Evolutionary conservation across 2,888 invertebrate genomes (phyloP).

Genomic region (Limnephilus marmoratus): DNA sequence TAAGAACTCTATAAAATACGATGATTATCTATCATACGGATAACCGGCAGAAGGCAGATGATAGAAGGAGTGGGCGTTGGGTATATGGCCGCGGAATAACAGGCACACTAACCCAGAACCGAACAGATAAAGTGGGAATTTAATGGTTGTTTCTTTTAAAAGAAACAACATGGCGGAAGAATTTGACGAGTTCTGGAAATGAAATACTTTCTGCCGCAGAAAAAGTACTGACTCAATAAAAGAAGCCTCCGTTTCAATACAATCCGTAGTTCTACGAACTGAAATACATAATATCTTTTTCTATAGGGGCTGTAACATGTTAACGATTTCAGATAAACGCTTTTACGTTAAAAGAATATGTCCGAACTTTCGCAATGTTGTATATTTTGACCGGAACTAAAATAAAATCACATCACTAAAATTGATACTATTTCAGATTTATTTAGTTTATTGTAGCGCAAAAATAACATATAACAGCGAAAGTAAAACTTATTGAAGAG

Average conservation of each 20-base stretch:
- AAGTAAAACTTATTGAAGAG: too few species aligned
- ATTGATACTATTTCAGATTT: background rate
- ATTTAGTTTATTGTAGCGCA: background rate
- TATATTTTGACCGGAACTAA: background rate
- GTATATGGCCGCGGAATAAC: background rate
- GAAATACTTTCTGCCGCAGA: background rate
- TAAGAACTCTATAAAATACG: slow-evolving; percentile 34
- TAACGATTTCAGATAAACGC: background rate
- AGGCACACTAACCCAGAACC: background rate
- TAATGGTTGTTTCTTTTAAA: slow-evolving; percentile 11
- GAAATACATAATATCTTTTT: background rate
- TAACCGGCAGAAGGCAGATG: background rate
- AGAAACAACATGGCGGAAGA: slow-evolving; percentile 31
- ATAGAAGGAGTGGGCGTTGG: background rate
- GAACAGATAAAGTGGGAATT: background rate
- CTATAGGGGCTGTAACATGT: background rate
- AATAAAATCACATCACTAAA: background rate
- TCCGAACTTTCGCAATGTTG: background rate
- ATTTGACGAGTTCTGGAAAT: slow-evolving; percentile 30
- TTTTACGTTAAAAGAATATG: background rate
- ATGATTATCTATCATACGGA: slow-evolving; percentile 11
- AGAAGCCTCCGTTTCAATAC: background rate
- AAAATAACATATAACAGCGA: background rate
- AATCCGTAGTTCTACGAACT: background rate
- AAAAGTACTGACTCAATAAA: background rate